phyloP scores from a whole-genome alignment of 1,140 invertebrate species.

The Cryptotermes secundus region DNA sequence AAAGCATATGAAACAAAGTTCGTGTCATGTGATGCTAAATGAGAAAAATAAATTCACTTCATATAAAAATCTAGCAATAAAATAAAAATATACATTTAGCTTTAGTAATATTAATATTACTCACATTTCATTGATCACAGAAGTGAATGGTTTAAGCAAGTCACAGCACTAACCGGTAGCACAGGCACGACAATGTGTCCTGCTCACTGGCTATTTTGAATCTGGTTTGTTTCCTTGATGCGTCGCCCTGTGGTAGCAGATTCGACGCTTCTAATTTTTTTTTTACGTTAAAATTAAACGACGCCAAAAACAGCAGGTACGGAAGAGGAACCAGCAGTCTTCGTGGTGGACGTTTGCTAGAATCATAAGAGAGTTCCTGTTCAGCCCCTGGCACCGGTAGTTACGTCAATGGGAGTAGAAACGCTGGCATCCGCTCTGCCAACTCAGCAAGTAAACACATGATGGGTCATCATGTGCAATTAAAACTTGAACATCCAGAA shows the following conservation, averaged over 20 bases:
- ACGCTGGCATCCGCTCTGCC: not conserved
- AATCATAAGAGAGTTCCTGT: not conserved
- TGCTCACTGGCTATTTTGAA: not conserved
- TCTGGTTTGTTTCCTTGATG: not conserved
- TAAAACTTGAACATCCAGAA: not conserved
- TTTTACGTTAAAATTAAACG: not conserved
- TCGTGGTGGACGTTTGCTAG: not conserved
- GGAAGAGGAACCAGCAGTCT: not conserved
- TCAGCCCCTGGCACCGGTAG: not conserved
- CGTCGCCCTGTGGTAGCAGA: not conserved
- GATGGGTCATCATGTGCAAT: not conserved
- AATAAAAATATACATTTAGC: too few species aligned
- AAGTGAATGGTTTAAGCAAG: not conserved
- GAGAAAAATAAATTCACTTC: too few species aligned
- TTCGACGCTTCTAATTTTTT: too few species aligned
- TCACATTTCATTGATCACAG: not conserved
- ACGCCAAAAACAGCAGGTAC: not conserved
- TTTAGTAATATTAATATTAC: not conserved
- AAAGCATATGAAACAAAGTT: too few species aligned
- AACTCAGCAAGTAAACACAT: not conserved
- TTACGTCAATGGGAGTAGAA: constrained; percentile 2
- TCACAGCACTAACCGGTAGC: not conserved
- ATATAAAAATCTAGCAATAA: too few species aligned
- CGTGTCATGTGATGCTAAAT: too few species aligned
- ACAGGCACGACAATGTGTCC: not conserved